Percentiles rank a stretch among this genome's conserved stretches.
Conservation (phyloP, 37 sponge, comb jelly and placozoan genomes). For the Crambe crambe region DNA sequence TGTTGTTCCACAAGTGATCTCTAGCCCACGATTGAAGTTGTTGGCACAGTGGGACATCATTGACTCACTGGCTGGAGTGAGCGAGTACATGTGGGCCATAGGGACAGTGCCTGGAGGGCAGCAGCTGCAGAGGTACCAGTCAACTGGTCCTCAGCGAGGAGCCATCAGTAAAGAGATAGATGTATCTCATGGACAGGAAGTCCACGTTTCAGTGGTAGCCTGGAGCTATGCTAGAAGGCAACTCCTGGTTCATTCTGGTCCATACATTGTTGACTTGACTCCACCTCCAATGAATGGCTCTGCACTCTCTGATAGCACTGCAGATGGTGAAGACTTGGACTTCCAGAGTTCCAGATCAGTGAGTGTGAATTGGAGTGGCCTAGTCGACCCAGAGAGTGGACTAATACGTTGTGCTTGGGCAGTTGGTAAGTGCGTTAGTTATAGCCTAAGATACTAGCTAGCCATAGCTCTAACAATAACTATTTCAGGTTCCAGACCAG, state of each 20-base stretch:
- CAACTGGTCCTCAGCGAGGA: constrained; percentile 22
- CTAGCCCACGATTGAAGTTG: background rate
- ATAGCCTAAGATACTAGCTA: background rate
- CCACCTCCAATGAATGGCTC: constrained; percentile 43
- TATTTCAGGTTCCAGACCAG: constrained; percentile 30
- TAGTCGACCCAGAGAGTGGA: constrained; percentile 64
- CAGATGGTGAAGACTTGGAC: constrained; percentile 44
- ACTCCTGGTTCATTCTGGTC: constrained; percentile 38
- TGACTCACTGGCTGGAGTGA: constrained; percentile 63
- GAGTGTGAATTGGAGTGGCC: constrained; percentile 32
- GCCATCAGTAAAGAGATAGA: constrained; percentile 5
- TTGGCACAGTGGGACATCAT: constrained; percentile 28
- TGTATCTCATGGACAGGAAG: constrained; percentile 10
- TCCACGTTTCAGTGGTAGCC: constrained; percentile 49
- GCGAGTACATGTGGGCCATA: constrained; percentile 61
- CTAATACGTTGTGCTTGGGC: constrained; percentile 50
- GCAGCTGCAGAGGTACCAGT: constrained; percentile 52
- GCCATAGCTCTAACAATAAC: background rate
- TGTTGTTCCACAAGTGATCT: background rate
- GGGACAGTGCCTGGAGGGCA: constrained; percentile 71
- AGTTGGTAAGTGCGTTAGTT: constrained; percentile 48
- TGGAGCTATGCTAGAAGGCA: constrained; percentile 61
- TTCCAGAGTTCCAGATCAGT: constrained; percentile 35
- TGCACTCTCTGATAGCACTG: constrained; percentile 31
- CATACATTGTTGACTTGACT: constrained; percentile 58